These are phyloP conservation scores for Schizopygopsis pylzovi DNA, from an alignment of 2,797 vertebrate species.

Conservation along the genomic window DNA sequence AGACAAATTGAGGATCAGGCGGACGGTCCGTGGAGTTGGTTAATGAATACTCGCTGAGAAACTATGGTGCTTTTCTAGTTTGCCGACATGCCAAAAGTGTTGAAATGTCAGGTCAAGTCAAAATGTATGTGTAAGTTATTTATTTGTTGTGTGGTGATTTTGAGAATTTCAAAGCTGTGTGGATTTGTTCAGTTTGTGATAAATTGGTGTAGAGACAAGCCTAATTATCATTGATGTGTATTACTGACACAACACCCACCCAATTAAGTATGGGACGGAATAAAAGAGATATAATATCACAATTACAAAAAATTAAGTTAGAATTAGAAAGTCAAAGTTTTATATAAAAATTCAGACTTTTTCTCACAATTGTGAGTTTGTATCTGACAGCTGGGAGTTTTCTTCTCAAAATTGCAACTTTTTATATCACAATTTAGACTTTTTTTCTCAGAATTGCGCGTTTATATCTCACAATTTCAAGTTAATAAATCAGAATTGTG, in stretches of 20 bases:
- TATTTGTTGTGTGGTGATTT: not conserved
- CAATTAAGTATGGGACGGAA: not conserved
- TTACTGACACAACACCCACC: not conserved
- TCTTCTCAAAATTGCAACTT: not conserved
- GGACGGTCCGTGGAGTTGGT: conserved; percentile 44
- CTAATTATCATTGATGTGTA: not conserved
- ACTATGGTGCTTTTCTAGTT: not conserved
- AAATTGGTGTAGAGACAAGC: not conserved
- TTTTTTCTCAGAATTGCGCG: not conserved
- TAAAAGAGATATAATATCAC: not conserved
- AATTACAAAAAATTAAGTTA: not conserved
- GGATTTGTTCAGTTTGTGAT: not conserved
- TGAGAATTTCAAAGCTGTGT: not conserved
- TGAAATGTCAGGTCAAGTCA: not conserved
- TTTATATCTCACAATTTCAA: not conserved
- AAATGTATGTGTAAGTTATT: not conserved
- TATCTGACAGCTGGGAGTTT: not conserved
- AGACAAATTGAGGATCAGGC: conserved; percentile 62
- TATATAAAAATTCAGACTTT: not conserved
- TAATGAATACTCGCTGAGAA: conserved; percentile 56
- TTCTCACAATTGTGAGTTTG: not conserved
- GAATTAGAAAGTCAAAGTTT: not conserved
- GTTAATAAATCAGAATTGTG: too few species aligned
- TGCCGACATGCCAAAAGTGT: not conserved
- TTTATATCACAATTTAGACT: not conserved